Evolutionary conservation across 2,113 vertebrate genomes (phyloP), one percentile per base, ranked within the genome.

Genomic region (Phrynosoma platyrhinos): DNA sequence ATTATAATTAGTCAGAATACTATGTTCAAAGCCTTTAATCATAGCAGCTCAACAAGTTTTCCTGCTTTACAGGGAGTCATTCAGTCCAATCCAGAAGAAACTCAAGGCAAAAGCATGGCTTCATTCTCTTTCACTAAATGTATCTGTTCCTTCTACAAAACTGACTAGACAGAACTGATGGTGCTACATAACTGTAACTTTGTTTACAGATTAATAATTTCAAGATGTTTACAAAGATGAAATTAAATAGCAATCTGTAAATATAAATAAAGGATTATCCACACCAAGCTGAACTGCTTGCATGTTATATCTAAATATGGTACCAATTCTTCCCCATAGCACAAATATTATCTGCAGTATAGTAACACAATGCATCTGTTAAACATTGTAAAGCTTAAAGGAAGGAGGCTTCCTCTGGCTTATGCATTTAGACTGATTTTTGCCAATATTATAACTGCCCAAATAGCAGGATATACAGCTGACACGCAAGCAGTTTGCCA

Each of bases 1-100:
- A 55, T 52, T 91, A 0, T 88, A 94, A 94, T 94, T 92, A 93
- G 1, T 4, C 25, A 83, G 89, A 79, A 92, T 90, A 68, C 74
- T 52, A 85, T 6, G 0, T 0, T 21, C 82, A 88, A 86, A 90
- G 77, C 83, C 82, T 91, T 85, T 91, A 92, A 92, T 94, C 93
- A 95, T 83, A 83, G 53, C 88, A 52, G 55, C n/a, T 75, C 12
- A 82, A 88, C 58, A 93, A 93, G 82, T 74, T 89, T 13, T 82
- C 62, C 27, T 58, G 78, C 86, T 42, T 79, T 75, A 85, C 78
- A 80, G 77, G 62, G 40, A 69, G 20, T 27, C 78, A 84, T 40
- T 75, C n/a, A 91, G 27, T 5, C 16, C 0, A 25, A 85, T 87
- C 72, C 87, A 78, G 1, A 40, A 72, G 4, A 6, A 27, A 62